Evolutionary conservation across 2,888 invertebrate species (phyloP), one percentile per base, ranked within the genome.

Genomic region (Aporophyla nigra): DNA sequence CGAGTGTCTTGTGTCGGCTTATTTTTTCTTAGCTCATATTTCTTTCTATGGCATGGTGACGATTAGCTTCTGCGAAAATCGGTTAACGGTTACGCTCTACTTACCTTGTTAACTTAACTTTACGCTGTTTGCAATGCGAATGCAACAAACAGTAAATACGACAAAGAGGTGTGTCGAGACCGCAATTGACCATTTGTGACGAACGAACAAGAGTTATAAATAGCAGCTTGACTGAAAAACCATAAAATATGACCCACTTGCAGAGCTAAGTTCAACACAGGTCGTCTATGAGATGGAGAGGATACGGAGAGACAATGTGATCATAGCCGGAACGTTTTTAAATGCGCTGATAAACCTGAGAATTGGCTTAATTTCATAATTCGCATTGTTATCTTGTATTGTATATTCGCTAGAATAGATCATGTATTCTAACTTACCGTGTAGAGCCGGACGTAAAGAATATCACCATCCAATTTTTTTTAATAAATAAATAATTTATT

Each of bases 161-260:
- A 58, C 59, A 82, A 72, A 58, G 16, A 61, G 71, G 68, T 82
- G 86, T 66, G 86, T 82, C 71, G 19, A 58, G 68, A 54, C 54
- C 65, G 56, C 58, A 80, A 74, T 71, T 46, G 69, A 66, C 33
- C 40, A 43, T 65, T 59, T 53, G 63, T 75, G 82, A 71, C 82
- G 66, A 62, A 71, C 54, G 24, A 51, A 81, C 85, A 0, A 2
- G 24, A 21, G 61, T 73, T 86, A 78, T 83, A 83, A 86, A 83
- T 83, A 86, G 73, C 54, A 53, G 46, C 58, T 49, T 58, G 43
- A 86, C 53, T 83, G 86, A 78, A 84, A 84, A 83, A 74, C 70
- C 0, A 78, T 74, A 65, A 74, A 71, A 83, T 86, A 71, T 78
- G 86, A 84, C 83, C 83, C 14, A 83, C 54, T 83, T 83, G 53